These are phyloP conservation scores for Cremastobaeus sp. DNA, from an alignment of 2,888 invertebrate species.

Conservation along the genomic window DNA sequence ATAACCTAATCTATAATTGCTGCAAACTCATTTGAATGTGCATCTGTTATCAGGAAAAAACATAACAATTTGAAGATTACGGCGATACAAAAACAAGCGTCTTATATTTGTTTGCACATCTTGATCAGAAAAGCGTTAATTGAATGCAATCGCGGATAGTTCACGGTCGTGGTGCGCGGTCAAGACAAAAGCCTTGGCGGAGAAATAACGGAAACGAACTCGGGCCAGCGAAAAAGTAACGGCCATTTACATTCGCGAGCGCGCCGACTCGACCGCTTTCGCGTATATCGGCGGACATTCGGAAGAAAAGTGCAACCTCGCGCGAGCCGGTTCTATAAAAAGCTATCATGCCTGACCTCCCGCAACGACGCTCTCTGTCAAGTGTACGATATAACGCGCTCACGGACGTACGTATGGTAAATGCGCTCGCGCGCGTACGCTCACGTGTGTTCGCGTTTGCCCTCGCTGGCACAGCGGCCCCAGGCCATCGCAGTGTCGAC, in stretches of 20 bases:
- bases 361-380: slow-evolving; percentile 70
- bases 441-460: slow-evolving; percentile 21
- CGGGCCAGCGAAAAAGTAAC: slow-evolving; percentile 19
- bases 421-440: slow-evolving; percentile 27
- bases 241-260: slow-evolving; percentile 20
- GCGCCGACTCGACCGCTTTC: slow-evolving; percentile 11
- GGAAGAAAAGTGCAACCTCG: slow-evolving; percentile 61
- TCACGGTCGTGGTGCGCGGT: slow-evolving; percentile 24
- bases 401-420: slow-evolving; percentile 38
- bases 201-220: slow-evolving; percentile 37
- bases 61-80: not conserved
- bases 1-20: no score
- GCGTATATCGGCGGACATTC: slow-evolving; percentile 36
- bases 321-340: slow-evolving; percentile 71
- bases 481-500: slow-evolving; percentile 49
- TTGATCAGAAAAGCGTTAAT: slow-evolving; percentile 14
- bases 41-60: no score
- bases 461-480: slow-evolving; percentile 38
- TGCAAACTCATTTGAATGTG: no score
- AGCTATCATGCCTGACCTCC: slow-evolving; percentile 75
- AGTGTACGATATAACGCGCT: slow-evolving; percentile 63
- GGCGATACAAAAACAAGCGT: not conserved
- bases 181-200: slow-evolving; percentile 16
- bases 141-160: slow-evolving; percentile 6
- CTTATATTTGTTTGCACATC: not conserved